Evolutionary conservation across 2,797 vertebrate species (phyloP), one percentile per base, ranked within the genome.

Genomic region (Apogon talboti): DNA sequence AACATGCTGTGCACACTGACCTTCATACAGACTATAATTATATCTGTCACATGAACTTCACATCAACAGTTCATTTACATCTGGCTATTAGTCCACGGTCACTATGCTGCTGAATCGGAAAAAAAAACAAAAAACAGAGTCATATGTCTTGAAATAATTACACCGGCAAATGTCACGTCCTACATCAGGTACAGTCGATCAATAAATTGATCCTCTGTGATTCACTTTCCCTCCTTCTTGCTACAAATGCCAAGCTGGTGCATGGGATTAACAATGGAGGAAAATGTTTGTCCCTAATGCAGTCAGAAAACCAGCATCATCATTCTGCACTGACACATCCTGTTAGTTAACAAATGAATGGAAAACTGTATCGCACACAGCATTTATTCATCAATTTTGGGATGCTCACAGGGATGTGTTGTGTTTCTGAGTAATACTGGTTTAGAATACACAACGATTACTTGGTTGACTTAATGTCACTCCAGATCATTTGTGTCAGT

Each of bases 201-300:
- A 43, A 67, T 77, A 45, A 0, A 74, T 48, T 40, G 51, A 71
- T 60, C 35, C 1, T 24, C 15, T 1, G 57, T 33, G 46, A 70
- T 49, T 54, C 16, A 38, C 55, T 56, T 30, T 63, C 38, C 33
- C 24, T 10, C 18, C 33, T 30, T 53, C n/a, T 14, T 8, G 45
- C 14, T 33, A 21, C 30, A 52, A 28, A 15, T 44, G 37, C 66
- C 48, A n/a, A 24, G 19, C 18, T 44, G 24, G n/a, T 42, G 37
- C 28, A 19, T 13, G 6, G 4, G 2, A 54, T 48, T 28, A 59
- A 28, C 37, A 15, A 43, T 0, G 11, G 11, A 30, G 21, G 33
- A n/a, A 35, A 44, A 37, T 14, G 11, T 10, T 41, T 44, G 12
- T 16, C 47, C 33, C 61, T 37, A 4, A 12, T 45, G 57, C 58